Evolutionary conservation across 2,113 vertebrate species (phyloP).

Genomic region (Bettongia penicillata): DNA sequence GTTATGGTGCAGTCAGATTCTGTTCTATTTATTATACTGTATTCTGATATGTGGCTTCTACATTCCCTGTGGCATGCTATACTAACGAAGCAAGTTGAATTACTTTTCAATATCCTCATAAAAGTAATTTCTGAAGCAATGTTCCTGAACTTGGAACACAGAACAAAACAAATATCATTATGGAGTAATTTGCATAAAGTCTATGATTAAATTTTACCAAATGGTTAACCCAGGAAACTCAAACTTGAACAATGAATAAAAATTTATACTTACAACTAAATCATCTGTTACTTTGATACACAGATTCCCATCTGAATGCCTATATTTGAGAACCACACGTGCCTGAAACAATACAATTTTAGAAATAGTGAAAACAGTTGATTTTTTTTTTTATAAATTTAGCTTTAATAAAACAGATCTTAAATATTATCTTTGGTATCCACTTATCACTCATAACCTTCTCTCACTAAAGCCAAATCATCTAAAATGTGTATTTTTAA

Average conservation of each 20-base stretch:
- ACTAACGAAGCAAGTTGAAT: slow-evolving; percentile 4
- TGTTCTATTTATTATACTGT: neutral
- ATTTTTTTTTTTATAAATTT: slow-evolving; percentile 42
- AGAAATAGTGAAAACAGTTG: slow-evolving; percentile 45
- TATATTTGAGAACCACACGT: slow-evolving; percentile 96
- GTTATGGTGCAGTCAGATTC: neutral
- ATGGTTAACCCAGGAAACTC: slow-evolving; percentile 40
- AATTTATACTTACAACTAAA: slow-evolving; percentile 90
- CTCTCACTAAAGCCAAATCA: slow-evolving; percentile 45
- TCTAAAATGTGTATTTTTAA: slow-evolving; percentile 1
- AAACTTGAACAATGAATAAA: slow-evolving; percentile 39
- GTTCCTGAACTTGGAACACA: slow-evolving; percentile 43
- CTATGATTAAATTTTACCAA: slow-evolving; percentile 51
- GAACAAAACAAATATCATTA: slow-evolving; percentile 33
- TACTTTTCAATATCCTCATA: neutral
- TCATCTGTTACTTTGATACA: slow-evolving; percentile 99
- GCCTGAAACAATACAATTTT: slow-evolving; percentile 88
- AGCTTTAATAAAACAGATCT: slow-evolving; percentile 33
- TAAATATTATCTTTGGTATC: neutral
- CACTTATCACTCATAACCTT: neutral
- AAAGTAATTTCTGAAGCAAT: slow-evolving; percentile 38
- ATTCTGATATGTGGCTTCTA: neutral
- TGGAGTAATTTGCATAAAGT: slow-evolving; percentile 15
- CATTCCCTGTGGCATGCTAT: neutral
- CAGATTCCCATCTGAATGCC: slow-evolving; percentile 96